A percentile compares a stretch with the other conserved stretches of the same genome.
phyloP scores from a whole-genome alignment of 2,888 invertebrate species.

The Opisthograptis luteolata region DNA sequence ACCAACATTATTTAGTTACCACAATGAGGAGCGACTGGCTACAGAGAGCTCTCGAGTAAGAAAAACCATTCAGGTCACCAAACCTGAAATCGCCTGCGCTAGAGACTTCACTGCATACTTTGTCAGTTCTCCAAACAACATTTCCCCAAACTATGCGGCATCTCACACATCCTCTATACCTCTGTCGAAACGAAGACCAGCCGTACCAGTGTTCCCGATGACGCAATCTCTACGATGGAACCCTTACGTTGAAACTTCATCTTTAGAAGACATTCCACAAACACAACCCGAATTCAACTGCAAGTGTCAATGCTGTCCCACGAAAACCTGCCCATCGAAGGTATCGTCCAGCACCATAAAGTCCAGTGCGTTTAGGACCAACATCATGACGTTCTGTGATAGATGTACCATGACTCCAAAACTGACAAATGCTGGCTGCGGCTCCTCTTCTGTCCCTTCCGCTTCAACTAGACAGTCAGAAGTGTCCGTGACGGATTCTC shows the following conservation, averaged over 20 bases:
- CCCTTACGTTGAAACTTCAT: constrained; percentile 40
- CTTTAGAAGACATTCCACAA: constrained; percentile 28
- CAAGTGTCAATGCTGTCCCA: constrained; percentile 47
- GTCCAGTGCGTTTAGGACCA: constrained; percentile 44
- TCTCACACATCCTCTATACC: constrained; percentile 39
- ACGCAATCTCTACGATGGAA: constrained; percentile 49
- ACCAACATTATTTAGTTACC: constrained; percentile 40
- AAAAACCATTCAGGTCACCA: constrained; percentile 38
- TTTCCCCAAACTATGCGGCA: constrained; percentile 44
- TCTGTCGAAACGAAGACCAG: constrained; percentile 3
- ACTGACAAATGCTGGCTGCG: constrained; percentile 54
- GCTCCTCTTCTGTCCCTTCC: constrained; percentile 32
- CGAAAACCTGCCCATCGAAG: constrained; percentile 40
- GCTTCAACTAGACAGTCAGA: constrained; percentile 35
- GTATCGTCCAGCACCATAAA: constrained; percentile 18
- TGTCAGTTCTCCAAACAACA: constrained; percentile 29
- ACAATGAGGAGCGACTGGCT: constrained; percentile 41
- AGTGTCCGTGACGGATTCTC: constrained; percentile 35
- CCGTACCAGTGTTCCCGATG: constrained; percentile 45
- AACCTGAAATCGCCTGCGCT: constrained; percentile 14
- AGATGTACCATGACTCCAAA: constrained; percentile 61
- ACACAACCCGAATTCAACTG: constrained; percentile 37
- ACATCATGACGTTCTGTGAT: constrained; percentile 60
- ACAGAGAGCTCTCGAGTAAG: constrained; percentile 45
- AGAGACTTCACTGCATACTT: constrained; percentile 53